phyloP scores from a whole-genome alignment of 2,113 vertebrate species.

The Balaenoptera acutorostrata region DNA sequence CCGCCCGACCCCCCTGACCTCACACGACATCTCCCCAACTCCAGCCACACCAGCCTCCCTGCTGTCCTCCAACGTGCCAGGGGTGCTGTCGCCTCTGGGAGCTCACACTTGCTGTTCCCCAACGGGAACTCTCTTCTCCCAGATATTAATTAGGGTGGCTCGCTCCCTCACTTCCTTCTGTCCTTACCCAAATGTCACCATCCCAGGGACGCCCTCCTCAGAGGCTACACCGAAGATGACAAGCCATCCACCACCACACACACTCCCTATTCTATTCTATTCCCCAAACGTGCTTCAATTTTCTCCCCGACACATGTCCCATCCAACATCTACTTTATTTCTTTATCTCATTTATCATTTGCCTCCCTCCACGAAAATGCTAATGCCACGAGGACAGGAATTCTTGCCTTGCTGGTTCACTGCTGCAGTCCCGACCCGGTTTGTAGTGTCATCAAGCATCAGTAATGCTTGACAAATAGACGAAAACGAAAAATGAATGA shows the following conservation, averaged over 20 bases:
- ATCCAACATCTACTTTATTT: too few relatives aligned
- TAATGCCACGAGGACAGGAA: background rate
- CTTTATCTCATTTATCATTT: background rate
- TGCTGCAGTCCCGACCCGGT: too few relatives aligned
- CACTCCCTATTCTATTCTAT: background rate
- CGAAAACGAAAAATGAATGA: background rate
- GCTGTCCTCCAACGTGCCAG: background rate
- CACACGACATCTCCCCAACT: background rate
- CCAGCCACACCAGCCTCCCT: background rate
- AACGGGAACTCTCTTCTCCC: background rate
- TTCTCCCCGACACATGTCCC: rapidly evolving
- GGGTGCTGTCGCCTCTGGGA: background rate
- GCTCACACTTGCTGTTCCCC: background rate
- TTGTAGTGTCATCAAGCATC: rapidly evolving
- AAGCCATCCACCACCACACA: too few relatives aligned
- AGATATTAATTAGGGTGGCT: background rate
- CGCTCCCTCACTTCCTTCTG: background rate
- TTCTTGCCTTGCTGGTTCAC: background rate
- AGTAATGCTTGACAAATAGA: too few relatives aligned
- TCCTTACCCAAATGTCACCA: background rate
- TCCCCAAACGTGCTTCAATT: background rate
- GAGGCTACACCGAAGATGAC: background rate
- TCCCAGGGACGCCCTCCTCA: background rate
- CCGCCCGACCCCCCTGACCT: rapidly evolving
- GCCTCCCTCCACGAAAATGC: background rate